Evolutionary conservation across 2,113 vertebrate species (phyloP).

Genomic region (Willisornis vidua): DNA sequence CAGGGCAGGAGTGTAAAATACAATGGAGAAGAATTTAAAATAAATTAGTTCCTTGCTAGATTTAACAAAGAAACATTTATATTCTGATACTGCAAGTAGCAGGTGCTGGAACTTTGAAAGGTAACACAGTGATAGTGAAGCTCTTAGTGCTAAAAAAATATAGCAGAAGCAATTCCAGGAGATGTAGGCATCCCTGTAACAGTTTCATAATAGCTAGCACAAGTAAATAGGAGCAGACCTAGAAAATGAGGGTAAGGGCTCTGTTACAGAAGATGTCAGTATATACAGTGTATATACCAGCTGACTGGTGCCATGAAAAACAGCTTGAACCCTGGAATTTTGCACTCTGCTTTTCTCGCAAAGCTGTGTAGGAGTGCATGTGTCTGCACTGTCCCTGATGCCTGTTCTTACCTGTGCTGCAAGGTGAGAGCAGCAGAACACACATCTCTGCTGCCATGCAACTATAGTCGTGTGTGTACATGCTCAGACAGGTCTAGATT

Average conservation of each 20-base stretch:
- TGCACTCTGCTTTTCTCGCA: background rate
- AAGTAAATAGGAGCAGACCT: background rate
- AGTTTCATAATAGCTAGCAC: background rate
- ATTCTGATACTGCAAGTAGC: background rate
- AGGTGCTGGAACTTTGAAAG: background rate
- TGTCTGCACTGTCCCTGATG: background rate
- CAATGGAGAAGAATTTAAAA: background rate
- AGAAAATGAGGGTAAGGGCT: background rate
- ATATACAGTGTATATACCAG: background rate
- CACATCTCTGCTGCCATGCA: rapidly evolving
- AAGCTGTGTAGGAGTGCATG: background rate
- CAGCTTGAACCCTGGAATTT: background rate
- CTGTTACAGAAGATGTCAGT: background rate
- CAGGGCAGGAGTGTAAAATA: background rate
- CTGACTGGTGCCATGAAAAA: background rate
- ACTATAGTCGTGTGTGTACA: rapidly evolving
- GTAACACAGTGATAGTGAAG: background rate
- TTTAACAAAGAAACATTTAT: background rate
- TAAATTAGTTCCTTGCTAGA: background rate
- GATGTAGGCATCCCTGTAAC: background rate
- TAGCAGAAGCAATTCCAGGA: background rate
- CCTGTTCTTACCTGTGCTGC: background rate
- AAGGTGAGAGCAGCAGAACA: background rate
- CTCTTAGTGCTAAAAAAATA: background rate
- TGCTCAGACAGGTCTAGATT: background rate